A percentile compares a stretch with the other conserved stretches of the same genome.
These are phyloP conservation scores for Onychomys leucogaster DNA, from an alignment of 2,797 vertebrate genomes.

Conservation along the genomic window DNA sequence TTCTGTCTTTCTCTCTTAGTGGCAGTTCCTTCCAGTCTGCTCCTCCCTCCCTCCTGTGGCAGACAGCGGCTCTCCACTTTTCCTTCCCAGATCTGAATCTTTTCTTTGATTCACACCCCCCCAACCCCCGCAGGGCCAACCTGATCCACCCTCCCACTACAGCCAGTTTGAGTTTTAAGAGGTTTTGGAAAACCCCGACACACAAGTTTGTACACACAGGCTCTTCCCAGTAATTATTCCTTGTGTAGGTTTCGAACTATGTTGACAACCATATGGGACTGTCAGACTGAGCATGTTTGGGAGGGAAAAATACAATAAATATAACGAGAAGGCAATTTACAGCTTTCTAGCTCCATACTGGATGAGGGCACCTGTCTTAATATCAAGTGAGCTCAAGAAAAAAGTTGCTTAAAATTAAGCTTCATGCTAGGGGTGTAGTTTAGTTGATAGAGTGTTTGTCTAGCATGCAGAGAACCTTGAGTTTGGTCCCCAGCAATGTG, in stretches of 20 bases:
- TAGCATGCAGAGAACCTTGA: too few species aligned
- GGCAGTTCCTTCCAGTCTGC: not conserved
- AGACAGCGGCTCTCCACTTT: not conserved
- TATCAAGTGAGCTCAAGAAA: not conserved
- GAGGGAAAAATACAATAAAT: not conserved
- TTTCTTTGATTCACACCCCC: conserved; percentile 51
- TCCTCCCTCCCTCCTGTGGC: not conserved
- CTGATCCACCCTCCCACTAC: not conserved
- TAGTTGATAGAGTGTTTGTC: not conserved
- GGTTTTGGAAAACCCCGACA: not conserved
- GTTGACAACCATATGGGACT: not conserved
- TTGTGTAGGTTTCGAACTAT: not conserved
- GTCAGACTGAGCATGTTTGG: not conserved
- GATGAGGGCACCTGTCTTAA: not conserved
- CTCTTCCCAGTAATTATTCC: not conserved
- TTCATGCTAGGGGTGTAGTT: not conserved
- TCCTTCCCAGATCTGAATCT: not conserved
- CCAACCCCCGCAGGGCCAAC: not conserved
- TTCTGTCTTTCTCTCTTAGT: not conserved
- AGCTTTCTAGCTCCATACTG: not conserved
- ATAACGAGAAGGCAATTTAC: not conserved
- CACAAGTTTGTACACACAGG: not conserved
- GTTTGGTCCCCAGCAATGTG: not conserved
- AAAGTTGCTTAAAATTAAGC: not conserved
- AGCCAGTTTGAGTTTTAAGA: not conserved